These are phyloP conservation scores for Eriosoma lanigerum DNA, from an alignment of 1,140 invertebrate species.

Conservation along the genomic window DNA sequence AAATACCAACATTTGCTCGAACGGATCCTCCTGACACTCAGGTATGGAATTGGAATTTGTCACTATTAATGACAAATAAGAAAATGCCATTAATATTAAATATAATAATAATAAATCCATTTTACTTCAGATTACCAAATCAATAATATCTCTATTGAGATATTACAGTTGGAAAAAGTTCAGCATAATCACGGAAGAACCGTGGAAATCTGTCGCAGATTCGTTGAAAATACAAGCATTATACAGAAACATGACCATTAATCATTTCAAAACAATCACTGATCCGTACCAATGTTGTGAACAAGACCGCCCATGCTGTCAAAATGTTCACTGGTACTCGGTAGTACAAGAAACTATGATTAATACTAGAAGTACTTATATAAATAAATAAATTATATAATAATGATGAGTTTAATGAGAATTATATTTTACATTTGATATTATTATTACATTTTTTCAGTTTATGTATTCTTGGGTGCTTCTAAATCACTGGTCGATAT, in stretches of 20 bases:
- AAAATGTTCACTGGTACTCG: constrained; percentile 76
- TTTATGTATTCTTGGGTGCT: constrained; percentile 89
- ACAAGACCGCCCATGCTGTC: constrained; percentile 71
- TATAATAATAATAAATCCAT: no score
- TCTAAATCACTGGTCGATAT: constrained; percentile 79
- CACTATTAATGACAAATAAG: no score
- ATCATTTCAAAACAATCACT: constrained; percentile 69
- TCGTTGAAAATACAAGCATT: constrained; percentile 72
- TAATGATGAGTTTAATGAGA: no score
- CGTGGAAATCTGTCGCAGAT: constrained; percentile 75
- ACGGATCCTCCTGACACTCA: constrained; percentile 92
- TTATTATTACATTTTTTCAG: no score
- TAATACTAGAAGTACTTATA: constrained; percentile 79
- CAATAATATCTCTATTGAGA: constrained; percentile 81
- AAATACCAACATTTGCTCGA: constrained; percentile 87
- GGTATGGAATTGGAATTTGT: constrained; percentile 63
- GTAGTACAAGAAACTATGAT: constrained; percentile 87
- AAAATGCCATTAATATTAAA: no score
- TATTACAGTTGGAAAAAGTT: constrained; percentile 95
- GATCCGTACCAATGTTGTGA: constrained; percentile 76
- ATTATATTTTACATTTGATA: not conserved
- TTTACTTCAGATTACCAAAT: constrained; percentile 78
- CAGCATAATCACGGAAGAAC: constrained; percentile 84
- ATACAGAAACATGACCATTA: constrained; percentile 77
- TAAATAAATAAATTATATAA: no score